Conservation (phyloP, 2,888 invertebrate species). For the Mesorhabditis sp. region DNA sequence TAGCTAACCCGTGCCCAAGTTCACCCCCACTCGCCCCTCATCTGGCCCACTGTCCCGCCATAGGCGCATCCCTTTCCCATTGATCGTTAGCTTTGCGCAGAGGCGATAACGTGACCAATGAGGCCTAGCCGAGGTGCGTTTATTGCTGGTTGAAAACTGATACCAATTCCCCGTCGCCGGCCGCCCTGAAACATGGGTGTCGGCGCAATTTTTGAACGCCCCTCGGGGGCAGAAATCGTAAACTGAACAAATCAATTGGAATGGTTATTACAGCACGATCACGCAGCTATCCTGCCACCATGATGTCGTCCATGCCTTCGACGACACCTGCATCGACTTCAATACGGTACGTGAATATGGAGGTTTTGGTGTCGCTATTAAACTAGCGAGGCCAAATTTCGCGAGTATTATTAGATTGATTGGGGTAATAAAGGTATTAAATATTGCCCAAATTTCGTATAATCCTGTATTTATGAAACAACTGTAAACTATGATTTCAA, state of each 20-base stretch:
- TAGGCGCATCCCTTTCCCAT: too few species aligned
- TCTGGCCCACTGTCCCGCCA: too few species aligned
- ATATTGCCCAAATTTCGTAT: neutral
- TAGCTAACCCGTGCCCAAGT: too few species aligned
- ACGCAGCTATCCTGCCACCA: conserved; percentile 58
- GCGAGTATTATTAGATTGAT: neutral
- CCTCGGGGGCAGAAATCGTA: too few species aligned
- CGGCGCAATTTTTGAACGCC: too few species aligned
- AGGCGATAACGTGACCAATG: conserved; percentile 38
- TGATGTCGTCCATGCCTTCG: conserved; percentile 51
- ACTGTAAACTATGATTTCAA: too few species aligned
- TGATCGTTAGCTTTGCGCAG: neutral
- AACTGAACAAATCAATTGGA: too few species aligned
- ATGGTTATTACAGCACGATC: neutral
- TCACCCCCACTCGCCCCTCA: too few species aligned
- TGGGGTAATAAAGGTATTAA: neutral
- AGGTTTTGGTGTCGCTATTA: neutral
- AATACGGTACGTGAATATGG: conserved; percentile 45
- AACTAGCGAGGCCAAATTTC: too few species aligned
- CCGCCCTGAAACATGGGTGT: too few species aligned
- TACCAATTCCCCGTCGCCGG: conserved; percentile 3
- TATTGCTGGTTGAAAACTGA: conserved; percentile 41
- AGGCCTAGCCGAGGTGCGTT: conserved; percentile 39
- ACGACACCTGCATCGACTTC: conserved; percentile 58
- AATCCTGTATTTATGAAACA: too few species aligned